phyloP scores from a whole-genome alignment of 2,888 invertebrate species.

The Drosophila maculinotata region DNA sequence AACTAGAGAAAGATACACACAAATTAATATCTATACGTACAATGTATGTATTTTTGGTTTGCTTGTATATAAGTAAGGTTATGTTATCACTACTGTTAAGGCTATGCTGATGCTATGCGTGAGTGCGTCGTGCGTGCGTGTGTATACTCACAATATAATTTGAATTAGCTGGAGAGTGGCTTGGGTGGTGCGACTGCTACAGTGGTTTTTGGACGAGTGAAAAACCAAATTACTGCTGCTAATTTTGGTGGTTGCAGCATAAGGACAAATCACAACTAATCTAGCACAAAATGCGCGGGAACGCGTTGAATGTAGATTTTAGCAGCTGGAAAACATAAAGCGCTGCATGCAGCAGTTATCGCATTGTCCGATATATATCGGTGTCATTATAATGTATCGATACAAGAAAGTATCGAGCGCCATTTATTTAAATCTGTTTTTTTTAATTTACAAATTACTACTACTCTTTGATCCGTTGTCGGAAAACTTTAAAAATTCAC shows the following conservation, averaged over 20 bases:
- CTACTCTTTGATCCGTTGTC: background rate
- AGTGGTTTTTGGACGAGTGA: conserved; percentile 60
- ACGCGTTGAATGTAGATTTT: conserved; percentile 20
- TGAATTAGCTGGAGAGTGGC: conserved; percentile 6
- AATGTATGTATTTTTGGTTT: background rate
- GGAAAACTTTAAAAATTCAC: conserved; percentile 18
- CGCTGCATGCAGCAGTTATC: conserved; percentile 26
- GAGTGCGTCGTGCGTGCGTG: too few relatives aligned
- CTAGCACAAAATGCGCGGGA: conserved; percentile 54
- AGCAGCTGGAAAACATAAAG: conserved; percentile 28
- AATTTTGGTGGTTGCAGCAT: conserved; percentile 27
- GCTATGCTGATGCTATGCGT: conserved; percentile 8
- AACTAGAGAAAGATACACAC: conserved; percentile 32
- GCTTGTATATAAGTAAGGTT: conserved; percentile 62
- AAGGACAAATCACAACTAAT: conserved; percentile 26
- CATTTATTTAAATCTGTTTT: background rate
- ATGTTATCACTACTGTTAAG: conserved; percentile 36
- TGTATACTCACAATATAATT: conserved; percentile 32
- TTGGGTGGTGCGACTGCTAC: conserved; percentile 43
- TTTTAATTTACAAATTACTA: background rate
- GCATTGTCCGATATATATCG: background rate
- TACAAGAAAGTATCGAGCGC: background rate
- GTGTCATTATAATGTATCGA: conserved; percentile 3
- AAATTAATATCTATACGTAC: background rate
- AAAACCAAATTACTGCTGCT: conserved; percentile 39